Conservation (phyloP, 2,113 vertebrate species). For the Motacilla tschutschensis region DNA sequence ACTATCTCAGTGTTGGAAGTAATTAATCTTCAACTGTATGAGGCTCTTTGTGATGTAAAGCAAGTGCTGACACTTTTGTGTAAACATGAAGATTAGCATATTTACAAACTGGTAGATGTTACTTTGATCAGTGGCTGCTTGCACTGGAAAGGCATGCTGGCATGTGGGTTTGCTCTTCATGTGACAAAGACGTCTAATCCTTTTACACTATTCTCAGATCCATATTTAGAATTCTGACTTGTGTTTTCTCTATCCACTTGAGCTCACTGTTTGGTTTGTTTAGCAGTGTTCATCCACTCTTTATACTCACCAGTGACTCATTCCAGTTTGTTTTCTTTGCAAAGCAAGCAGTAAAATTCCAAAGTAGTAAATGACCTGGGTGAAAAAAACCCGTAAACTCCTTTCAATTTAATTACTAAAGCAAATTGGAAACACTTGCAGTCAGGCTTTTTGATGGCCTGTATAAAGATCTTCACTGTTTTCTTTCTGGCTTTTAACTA, state of each 20-base stretch:
- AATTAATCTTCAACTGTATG: constrained; percentile 74
- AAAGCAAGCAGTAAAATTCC: constrained; percentile 76
- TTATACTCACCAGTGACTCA: constrained; percentile 52
- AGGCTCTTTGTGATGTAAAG: constrained; percentile 75
- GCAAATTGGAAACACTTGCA: constrained; percentile 94
- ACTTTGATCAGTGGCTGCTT: constrained; percentile 76
- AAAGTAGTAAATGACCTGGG: constrained; percentile 86
- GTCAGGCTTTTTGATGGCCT: constrained; percentile 79
- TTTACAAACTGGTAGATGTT: constrained; percentile 74
- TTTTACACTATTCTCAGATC: constrained; percentile 74
- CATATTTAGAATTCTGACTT: constrained; percentile 75
- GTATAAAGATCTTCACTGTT: constrained; percentile 76
- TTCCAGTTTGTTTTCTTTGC: constrained; percentile 75
- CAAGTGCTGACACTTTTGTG: constrained; percentile 76
- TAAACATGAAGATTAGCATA: constrained; percentile 82
- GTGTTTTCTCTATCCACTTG: constrained; percentile 69
- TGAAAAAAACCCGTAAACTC: constrained; percentile 84
- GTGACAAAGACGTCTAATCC: constrained; percentile 76
- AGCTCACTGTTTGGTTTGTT: constrained; percentile 69
- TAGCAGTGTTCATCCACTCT: constrained; percentile 57
- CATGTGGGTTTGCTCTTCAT: constrained; percentile 62
- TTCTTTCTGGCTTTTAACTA: constrained; percentile 65
- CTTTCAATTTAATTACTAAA: constrained; percentile 88
- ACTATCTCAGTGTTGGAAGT: constrained; percentile 71
- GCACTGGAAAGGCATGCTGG: constrained; percentile 64